These are phyloP conservation scores for Clunio marinus DNA, from an alignment of 2,888 invertebrate genomes.

Conservation along the genomic window DNA sequence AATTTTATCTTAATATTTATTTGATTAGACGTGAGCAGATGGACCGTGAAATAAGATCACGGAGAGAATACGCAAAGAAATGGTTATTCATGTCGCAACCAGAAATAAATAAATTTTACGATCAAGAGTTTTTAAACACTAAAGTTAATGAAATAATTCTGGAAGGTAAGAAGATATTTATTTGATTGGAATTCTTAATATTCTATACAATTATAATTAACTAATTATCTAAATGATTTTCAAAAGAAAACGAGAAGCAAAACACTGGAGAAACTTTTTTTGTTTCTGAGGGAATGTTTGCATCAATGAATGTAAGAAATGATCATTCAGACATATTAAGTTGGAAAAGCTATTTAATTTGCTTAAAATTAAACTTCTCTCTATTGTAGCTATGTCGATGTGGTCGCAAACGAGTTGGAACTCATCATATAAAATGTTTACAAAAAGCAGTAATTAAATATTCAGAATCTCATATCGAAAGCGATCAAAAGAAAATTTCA, in stretches of 20 bases:
- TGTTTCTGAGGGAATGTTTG: constrained; percentile 12
- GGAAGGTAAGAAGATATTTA: neutral
- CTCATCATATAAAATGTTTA: constrained; percentile 27
- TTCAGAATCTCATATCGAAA: neutral
- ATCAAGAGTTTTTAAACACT: neutral
- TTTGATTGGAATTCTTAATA: too few species aligned
- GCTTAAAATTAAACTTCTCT: neutral
- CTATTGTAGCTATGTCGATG: constrained; percentile 13
- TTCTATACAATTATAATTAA: too few species aligned
- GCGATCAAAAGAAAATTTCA: neutral
- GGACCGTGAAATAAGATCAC: constrained; percentile 24
- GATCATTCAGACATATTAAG: neutral
- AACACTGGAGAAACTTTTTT: constrained; percentile 18
- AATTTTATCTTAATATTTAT: too few species aligned
- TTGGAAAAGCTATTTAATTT: neutral
- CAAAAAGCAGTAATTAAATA: constrained; percentile 31
- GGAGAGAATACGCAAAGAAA: constrained; percentile 19
- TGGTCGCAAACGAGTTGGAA: constrained; percentile 25
- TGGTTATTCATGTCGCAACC: constrained; percentile 10
- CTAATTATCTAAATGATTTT: too few species aligned
- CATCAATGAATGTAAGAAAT: constrained; percentile 14
- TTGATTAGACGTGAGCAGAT: constrained; percentile 31
- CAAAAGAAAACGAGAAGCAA: neutral
- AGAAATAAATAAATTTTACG: constrained; percentile 24
- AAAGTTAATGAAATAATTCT: constrained; percentile 15